Percentiles rank a stretch among this genome's conserved stretches.
Conservation (phyloP, 1,140 invertebrate species). For the Paracyclopina nana region DNA sequence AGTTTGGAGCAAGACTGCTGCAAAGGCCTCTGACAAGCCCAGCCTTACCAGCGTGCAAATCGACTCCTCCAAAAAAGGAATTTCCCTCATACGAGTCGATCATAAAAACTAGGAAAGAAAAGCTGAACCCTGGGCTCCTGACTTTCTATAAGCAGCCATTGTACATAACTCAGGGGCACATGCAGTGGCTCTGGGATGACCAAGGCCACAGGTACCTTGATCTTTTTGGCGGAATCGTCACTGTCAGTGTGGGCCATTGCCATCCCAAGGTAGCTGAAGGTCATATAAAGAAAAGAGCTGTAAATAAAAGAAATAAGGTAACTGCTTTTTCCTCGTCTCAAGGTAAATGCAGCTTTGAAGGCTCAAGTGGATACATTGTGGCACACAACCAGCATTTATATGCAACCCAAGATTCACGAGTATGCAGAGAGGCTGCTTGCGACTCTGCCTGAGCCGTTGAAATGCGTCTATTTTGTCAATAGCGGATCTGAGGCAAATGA, state of each 20-base stretch:
- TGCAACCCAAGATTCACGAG: constrained; percentile 70
- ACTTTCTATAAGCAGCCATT: constrained; percentile 64
- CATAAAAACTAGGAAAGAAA: constrained; percentile 19
- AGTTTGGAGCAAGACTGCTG: no score
- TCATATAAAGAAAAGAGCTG: constrained; percentile 1
- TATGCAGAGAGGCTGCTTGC: constrained; percentile 58
- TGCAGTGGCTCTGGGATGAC: constrained; percentile 81
- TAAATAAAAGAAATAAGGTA: constrained; percentile 24
- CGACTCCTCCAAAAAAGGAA: no score
- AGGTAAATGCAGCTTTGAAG: constrained; percentile 48
- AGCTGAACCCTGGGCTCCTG: constrained; percentile 46
- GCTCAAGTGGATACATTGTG: constrained; percentile 61
- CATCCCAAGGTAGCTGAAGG: no score
- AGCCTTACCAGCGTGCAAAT: no score
- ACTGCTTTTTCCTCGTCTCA: no score
- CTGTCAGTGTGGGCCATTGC: constrained; percentile 90
- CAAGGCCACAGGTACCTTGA: constrained; percentile 71
- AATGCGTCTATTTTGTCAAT: constrained; percentile 78
- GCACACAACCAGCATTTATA: constrained; percentile 78
- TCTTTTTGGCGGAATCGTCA: constrained; percentile 87
- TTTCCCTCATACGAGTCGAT: no score
- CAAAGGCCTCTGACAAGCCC: no score
- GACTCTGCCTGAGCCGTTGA: constrained; percentile 64
- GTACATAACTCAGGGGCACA: constrained; percentile 59
- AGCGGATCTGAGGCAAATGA: constrained; percentile 95